Conservation (phyloP, 2,888 invertebrate genomes). For the Protonemura montana region DNA sequence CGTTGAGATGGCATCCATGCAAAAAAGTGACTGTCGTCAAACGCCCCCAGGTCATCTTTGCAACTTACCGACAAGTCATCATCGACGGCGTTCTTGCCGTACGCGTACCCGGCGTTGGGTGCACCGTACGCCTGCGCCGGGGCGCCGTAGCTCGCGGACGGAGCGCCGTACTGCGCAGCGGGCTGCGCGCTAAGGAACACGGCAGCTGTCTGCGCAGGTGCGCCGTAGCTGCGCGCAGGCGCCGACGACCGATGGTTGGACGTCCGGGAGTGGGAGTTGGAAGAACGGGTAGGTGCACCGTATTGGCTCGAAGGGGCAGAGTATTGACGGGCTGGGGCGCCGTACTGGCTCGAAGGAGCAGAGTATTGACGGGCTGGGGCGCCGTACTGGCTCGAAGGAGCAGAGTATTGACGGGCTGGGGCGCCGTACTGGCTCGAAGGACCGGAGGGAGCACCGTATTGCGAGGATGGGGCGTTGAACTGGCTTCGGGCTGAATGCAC, state of each 20-base stretch:
- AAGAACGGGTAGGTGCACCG: conserved; percentile 27
- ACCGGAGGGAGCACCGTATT: conserved; percentile 45
- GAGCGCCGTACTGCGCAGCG: conserved; percentile 41
- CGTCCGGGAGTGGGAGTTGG: not conserved
- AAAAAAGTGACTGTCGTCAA: no score
- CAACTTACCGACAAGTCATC: conserved; percentile 46
- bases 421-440: conserved; percentile 48
- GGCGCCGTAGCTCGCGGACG: conserved; percentile 27
- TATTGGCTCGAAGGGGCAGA: conserved; percentile 27
- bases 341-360: conserved; percentile 48
- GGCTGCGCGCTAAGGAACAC: conserved; percentile 40
- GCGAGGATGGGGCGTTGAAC: conserved; percentile 40
- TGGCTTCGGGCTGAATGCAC: conserved; percentile 31
- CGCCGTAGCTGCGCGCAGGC: conserved; percentile 62
- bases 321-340: conserved; percentile 40
- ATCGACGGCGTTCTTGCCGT: conserved; percentile 32
- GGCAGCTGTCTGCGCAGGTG: conserved; percentile 52
- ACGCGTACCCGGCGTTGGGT: conserved; percentile 39
- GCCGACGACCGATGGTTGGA: not conserved
- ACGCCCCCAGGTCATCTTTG: no score
- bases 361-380: conserved; percentile 53
- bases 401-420: conserved; percentile 35
- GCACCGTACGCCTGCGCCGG: conserved; percentile 36
- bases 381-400: conserved; percentile 43
- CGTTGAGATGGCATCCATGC: no score